These are phyloP conservation scores for Morus bassanus DNA, from an alignment of 2,797 vertebrate species.

Conservation along the genomic window DNA sequence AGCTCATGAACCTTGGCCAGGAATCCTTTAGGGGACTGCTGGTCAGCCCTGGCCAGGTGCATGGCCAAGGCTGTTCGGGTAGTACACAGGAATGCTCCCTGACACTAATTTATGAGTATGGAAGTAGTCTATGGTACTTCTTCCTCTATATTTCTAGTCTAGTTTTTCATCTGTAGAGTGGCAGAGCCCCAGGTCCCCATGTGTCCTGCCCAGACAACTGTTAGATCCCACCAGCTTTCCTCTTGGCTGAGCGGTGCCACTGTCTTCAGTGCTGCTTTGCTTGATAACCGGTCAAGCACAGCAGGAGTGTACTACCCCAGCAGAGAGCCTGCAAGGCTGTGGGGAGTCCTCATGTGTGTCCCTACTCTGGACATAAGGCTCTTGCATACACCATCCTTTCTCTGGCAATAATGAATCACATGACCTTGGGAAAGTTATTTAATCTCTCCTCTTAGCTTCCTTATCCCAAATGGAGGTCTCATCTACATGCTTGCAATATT, in stretches of 20 bases:
- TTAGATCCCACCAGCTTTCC: background rate
- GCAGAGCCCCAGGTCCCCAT: background rate
- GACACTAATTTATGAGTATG: background rate
- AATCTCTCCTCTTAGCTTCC: background rate
- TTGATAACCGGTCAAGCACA: background rate
- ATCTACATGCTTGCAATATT: background rate
- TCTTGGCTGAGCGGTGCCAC: background rate
- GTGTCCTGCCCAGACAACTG: background rate
- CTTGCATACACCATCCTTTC: background rate
- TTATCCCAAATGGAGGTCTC: background rate
- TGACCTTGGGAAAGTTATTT: background rate
- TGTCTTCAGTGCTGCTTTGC: rapidly evolving
- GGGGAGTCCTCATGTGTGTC: rapidly evolving
- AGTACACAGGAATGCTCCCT: background rate
- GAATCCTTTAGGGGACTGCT: background rate
- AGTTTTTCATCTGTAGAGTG: background rate
- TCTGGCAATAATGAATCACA: background rate
- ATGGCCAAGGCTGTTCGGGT: background rate
- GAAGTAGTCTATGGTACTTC: background rate
- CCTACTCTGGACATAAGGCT: background rate
- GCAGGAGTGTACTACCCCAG: background rate
- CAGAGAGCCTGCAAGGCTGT: background rate
- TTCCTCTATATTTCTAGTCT: background rate
- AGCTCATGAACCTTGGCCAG: background rate
- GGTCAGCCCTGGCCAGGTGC: background rate